Percentiles rank a stretch among this genome's conserved stretches.
These are phyloP conservation scores for Galemys pyrenaicus DNA, from an alignment of 2,113 vertebrate species.

Conservation along the genomic window DNA sequence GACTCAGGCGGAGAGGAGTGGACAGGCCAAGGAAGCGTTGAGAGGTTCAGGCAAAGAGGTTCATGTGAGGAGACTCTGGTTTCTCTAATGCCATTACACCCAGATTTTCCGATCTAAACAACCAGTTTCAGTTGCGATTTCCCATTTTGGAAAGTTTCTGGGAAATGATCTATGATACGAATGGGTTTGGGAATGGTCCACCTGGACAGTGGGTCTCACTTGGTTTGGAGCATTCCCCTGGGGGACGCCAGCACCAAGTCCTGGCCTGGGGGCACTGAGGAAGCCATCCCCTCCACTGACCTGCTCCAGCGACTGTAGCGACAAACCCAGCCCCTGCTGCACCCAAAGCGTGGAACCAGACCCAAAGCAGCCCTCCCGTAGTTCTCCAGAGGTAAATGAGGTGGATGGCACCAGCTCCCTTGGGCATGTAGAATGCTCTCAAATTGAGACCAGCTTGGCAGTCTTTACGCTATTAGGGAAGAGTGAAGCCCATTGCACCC, in stretches of 20 bases:
- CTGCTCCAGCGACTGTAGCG: neutral
- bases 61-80: conserved; percentile 51
- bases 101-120: conserved; percentile 60
- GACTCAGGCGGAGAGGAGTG: conserved; percentile 39
- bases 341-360: neutral
- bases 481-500: neutral
- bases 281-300: neutral
- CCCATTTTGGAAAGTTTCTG: conserved; percentile 57
- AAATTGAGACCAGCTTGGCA: neutral
- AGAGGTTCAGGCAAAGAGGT: conserved; percentile 23
- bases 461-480: neutral
- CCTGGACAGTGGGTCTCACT: neutral
- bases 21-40: neutral
- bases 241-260: neutral
- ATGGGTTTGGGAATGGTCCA: conserved; percentile 29
- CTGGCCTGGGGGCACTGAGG: neutral
- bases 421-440: neutral
- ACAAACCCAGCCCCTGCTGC: neutral
- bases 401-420: neutral
- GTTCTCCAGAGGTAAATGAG: neutral
- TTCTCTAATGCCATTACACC: conserved; percentile 35
- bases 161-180: conserved; percentile 51
- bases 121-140: conserved; percentile 24
- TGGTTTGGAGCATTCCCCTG: neutral
- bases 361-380: neutral